phyloP scores from a whole-genome alignment of 2,888 invertebrate genomes.

The Sussaba pulchella region DNA sequence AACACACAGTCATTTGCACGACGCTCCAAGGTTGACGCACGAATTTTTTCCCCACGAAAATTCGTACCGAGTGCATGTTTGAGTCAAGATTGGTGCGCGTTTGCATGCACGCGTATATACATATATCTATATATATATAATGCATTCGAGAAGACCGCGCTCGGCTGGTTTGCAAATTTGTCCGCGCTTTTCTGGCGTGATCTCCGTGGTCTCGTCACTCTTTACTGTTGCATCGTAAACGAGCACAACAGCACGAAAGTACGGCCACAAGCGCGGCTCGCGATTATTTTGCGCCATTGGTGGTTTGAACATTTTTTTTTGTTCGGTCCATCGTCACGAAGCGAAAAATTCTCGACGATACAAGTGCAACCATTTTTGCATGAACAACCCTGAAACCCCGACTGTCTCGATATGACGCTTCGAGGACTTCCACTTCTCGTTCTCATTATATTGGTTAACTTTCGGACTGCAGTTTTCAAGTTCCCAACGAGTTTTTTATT shows the following conservation, averaged over 20 bases:
- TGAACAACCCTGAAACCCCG: slow-evolving; percentile 11
- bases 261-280: background rate
- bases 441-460: slow-evolving; percentile 6
- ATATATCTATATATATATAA: background rate
- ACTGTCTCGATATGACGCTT: background rate
- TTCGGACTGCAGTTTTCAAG: background rate
- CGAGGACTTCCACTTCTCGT: slow-evolving; percentile 4
- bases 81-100: background rate
- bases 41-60: slow-evolving; percentile 2
- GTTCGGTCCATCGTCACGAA: slow-evolving; percentile 16
- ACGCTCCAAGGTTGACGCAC: background rate
- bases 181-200: slow-evolving; percentile 19
- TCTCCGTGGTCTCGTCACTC: slow-evolving; percentile 2
- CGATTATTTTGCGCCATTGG: slow-evolving; percentile 3
- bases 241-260: background rate
- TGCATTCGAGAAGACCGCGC: background rate
- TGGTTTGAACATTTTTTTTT: background rate
- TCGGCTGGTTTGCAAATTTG: background rate
- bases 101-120: slow-evolving; percentile 13
- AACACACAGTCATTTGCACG: background rate
- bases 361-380: background rate
- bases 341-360: slow-evolving; percentile 17
- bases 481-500: background rate
- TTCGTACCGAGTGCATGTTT: background rate
- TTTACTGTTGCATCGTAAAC: background rate